Evolutionary conservation across 2,888 invertebrate genomes (phyloP).

Genomic region (Aethes cnicana): DNA sequence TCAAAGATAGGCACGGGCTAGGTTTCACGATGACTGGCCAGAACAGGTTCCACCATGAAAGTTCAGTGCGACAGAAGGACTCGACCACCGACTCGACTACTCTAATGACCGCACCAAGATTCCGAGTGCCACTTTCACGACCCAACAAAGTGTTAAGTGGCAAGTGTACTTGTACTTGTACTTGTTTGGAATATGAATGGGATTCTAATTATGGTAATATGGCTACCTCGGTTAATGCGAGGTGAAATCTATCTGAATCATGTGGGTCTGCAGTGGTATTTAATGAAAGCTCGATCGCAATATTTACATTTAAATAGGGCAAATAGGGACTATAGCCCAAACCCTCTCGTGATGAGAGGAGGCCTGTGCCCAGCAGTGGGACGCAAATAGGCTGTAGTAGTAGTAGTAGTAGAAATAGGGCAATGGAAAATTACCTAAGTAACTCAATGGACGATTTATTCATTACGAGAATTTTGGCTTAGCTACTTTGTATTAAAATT

Average conservation of each 20-base stretch:
- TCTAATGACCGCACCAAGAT: slow-evolving; percentile 63
- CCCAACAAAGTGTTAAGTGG: slow-evolving; percentile 44
- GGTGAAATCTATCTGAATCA: slow-evolving; percentile 27
- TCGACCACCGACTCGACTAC: slow-evolving; percentile 41
- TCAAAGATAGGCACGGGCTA: slow-evolving; percentile 55
- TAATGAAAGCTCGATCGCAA: slow-evolving; percentile 4
- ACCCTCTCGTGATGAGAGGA: too few species aligned
- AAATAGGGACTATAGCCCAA: too few species aligned
- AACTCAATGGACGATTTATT: too few species aligned
- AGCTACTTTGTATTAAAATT: too few species aligned
- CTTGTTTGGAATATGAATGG: slow-evolving; percentile 34
- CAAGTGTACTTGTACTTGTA: slow-evolving; percentile 36
- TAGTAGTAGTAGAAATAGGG: too few species aligned
- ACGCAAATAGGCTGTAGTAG: too few species aligned
- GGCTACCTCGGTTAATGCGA: background rate
- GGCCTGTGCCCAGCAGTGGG: too few species aligned
- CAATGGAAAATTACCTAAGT: too few species aligned
- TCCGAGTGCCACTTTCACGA: slow-evolving; percentile 65
- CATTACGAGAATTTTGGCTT: too few species aligned
- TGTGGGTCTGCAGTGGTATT: slow-evolving; percentile 11
- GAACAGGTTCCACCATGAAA: slow-evolving; percentile 62
- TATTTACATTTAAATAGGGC: slow-evolving; percentile 1
- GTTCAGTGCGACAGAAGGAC: slow-evolving; percentile 45
- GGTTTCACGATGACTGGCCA: slow-evolving; percentile 73
- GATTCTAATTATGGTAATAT: slow-evolving; percentile 30